phyloP scores from a whole-genome alignment of 2,888 invertebrate species.

The Leptinotarsa rubiginosa region DNA sequence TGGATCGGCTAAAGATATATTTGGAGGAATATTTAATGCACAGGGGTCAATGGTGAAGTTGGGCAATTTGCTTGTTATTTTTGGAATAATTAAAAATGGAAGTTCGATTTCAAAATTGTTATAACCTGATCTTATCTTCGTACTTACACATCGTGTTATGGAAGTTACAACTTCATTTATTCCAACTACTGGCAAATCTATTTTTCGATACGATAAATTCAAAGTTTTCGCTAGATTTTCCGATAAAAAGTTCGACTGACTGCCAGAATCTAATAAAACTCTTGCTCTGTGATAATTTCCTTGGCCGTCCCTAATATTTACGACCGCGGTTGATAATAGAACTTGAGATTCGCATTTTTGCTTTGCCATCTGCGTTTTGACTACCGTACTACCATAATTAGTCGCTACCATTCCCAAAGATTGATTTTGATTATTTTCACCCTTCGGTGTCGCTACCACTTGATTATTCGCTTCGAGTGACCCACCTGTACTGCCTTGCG shows the following conservation, averaged over 20 bases:
- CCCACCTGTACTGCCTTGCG: not conserved
- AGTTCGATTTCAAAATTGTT: not conserved
- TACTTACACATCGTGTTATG: not conserved
- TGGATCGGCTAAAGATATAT: not conserved
- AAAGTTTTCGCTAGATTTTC: not conserved
- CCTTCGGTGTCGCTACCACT: not conserved
- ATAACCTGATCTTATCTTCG: not conserved
- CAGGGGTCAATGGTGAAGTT: not conserved
- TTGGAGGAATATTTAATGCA: not conserved
- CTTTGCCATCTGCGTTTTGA: not conserved
- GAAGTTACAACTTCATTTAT: not conserved
- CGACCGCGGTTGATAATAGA: not conserved
- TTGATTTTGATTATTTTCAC: not conserved
- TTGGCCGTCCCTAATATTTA: not conserved
- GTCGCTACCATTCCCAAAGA: not conserved
- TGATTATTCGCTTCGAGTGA: not conserved
- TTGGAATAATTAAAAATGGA: not conserved
- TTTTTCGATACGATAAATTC: not conserved
- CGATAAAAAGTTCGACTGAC: not conserved
- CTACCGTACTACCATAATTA: not conserved
- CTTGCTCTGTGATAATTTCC: not conserved
- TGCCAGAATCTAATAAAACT: not conserved
- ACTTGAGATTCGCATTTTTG: not conserved
- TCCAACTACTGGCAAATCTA: not conserved
- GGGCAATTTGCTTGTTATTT: slow-evolving; percentile 1